Conservation (phyloP, 1,140 invertebrate genomes). For the Zaprionus ghesquierei region DNA sequence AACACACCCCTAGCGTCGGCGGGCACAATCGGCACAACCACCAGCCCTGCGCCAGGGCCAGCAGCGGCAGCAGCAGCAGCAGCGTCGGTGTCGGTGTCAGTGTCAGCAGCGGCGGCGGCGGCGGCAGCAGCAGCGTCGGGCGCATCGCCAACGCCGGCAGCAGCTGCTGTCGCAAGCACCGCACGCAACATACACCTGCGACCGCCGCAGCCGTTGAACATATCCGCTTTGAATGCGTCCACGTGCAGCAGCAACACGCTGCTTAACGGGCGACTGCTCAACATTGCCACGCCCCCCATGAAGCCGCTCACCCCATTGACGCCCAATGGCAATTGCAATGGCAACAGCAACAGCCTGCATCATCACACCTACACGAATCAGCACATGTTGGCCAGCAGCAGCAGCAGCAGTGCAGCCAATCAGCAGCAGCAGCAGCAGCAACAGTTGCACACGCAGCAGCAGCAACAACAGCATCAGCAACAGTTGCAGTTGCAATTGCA, state of each 20-base stretch:
- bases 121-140: conserved; percentile 5
- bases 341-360: conserved; percentile 52
- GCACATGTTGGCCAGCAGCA: conserved; percentile 65
- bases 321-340: conserved; percentile 64
- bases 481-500: conserved; percentile 23
- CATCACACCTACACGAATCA: conserved; percentile 78
- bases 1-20: conserved; percentile 8
- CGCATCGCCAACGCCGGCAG: conserved; percentile 56
- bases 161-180: conserved; percentile 64
- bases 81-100: no score
- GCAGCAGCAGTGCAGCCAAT: conserved; percentile 22
- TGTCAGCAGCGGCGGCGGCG: neutral
- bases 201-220: conserved; percentile 85
- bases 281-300: conserved; percentile 62
- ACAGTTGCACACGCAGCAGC: conserved; percentile 31
- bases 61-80: conserved; percentile 3
- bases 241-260: conserved; percentile 47
- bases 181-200: conserved; percentile 76
- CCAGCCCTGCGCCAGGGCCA: conserved; percentile 16
- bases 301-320: conserved; percentile 61
- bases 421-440: conserved; percentile 11
- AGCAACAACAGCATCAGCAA: conserved; percentile 37
- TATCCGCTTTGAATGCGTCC: conserved; percentile 85
- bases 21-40: neutral
- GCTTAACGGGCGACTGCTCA: conserved; percentile 61